Percentiles rank a stretch among this genome's conserved stretches.
phyloP scores from a whole-genome alignment of 2,797 vertebrate genomes.

The Danionella dracula region DNA sequence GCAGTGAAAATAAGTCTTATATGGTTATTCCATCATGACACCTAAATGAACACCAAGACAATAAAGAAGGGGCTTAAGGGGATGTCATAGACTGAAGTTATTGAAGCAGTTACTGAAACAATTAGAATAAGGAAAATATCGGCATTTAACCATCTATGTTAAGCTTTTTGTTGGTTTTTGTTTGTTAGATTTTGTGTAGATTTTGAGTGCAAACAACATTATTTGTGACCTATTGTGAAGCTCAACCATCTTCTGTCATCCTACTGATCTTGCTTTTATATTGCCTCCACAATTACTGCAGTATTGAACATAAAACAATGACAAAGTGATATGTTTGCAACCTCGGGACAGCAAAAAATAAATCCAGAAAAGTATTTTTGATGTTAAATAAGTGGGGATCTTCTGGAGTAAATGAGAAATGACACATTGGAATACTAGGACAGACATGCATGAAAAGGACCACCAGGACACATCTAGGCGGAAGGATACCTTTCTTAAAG shows the following conservation, averaged over 20 bases:
- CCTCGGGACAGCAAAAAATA: background rate
- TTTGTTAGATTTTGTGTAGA: too few species aligned
- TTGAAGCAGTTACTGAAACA: too few species aligned
- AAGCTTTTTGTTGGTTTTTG: too few species aligned
- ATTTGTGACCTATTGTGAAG: too few species aligned
- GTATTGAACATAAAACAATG: background rate
- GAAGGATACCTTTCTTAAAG: conserved; percentile 87
- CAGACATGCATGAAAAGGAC: background rate
- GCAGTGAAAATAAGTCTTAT: too few species aligned
- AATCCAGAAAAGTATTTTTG: background rate
- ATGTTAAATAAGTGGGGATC: background rate
- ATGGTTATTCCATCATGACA: too few species aligned
- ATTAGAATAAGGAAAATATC: too few species aligned
- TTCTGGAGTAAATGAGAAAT: background rate
- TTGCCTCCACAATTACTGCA: background rate
- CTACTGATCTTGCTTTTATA: background rate
- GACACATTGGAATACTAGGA: background rate
- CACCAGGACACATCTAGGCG: conserved; percentile 4
- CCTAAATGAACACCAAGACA: too few species aligned
- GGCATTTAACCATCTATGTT: too few species aligned
- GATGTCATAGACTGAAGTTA: too few species aligned
- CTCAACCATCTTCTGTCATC: background rate
- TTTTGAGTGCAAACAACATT: too few species aligned
- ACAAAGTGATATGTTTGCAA: background rate
- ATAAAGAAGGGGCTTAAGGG: too few species aligned